These are phyloP conservation scores for Eugnorisma glareosa DNA, from an alignment of 2,888 invertebrate species.

Conservation along the genomic window DNA sequence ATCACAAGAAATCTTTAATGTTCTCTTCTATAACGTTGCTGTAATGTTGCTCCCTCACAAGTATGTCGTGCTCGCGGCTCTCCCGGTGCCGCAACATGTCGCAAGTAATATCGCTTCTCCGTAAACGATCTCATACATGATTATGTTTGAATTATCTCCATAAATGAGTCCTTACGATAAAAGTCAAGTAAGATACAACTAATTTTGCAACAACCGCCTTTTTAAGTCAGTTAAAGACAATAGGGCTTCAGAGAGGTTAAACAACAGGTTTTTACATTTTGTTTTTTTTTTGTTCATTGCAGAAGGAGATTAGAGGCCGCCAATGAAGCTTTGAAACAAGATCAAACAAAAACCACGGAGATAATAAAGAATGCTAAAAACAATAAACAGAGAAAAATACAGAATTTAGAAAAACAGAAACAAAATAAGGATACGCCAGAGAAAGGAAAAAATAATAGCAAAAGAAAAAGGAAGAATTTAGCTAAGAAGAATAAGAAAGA, in stretches of 20 bases:
- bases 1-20: neutral
- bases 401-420: slow-evolving; percentile 67
- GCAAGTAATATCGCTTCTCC: too few species aligned
- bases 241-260: too few species aligned
- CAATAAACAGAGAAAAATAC: slow-evolving; percentile 79
- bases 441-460: slow-evolving; percentile 61
- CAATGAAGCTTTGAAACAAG: slow-evolving; percentile 66
- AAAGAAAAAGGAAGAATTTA: slow-evolving; percentile 64
- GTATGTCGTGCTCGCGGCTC: too few species aligned
- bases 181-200: too few species aligned
- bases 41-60: too few species aligned
- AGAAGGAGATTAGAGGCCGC: slow-evolving; percentile 82
- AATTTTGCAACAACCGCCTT: too few species aligned
- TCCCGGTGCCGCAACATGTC: too few species aligned
- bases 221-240: too few species aligned
- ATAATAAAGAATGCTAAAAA: slow-evolving; percentile 75
- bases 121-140: too few species aligned
- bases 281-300: slow-evolving; percentile 26
- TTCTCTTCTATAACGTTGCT: too few species aligned
- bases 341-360: slow-evolving; percentile 70
- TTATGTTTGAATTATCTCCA: too few species aligned
- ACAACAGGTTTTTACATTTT: neutral
- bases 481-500: slow-evolving; percentile 66
- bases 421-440: slow-evolving; percentile 48
- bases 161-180: too few species aligned